A percentile compares a stretch with the other conserved stretches of the same genome.
phyloP scores from a whole-genome alignment of 2,888 invertebrate species.

The Stenodema calcarata region DNA sequence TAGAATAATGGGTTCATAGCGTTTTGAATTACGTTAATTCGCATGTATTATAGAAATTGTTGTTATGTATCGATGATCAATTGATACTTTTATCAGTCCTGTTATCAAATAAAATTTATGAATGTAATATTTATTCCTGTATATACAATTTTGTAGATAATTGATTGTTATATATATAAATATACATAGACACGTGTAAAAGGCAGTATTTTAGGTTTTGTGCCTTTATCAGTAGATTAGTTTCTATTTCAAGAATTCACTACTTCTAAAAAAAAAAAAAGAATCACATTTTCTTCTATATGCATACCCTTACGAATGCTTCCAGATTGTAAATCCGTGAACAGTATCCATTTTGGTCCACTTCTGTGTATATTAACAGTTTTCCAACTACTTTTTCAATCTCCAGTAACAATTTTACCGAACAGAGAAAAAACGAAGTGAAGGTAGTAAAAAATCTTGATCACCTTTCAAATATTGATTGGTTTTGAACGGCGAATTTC shows the following conservation, averaged over 20 bases:
- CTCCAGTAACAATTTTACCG: neutral
- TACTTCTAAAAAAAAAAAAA: neutral
- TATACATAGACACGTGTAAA: slow-evolving; percentile 38
- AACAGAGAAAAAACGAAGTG: neutral
- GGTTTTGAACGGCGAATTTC: neutral
- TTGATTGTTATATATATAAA: slow-evolving; percentile 38
- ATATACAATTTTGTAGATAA: slow-evolving; percentile 41
- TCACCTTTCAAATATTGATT: neutral
- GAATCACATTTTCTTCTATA: slow-evolving; percentile 36
- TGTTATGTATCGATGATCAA: slow-evolving; percentile 23
- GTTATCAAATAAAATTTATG: slow-evolving; percentile 31
- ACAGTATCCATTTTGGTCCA: neutral
- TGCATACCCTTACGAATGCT: slow-evolving; percentile 35
- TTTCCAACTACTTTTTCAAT: slow-evolving; percentile 14
- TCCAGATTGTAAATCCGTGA: slow-evolving; percentile 36
- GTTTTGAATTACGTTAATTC: slow-evolving; percentile 44
- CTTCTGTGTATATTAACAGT: slow-evolving; percentile 21
- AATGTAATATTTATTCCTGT: slow-evolving; percentile 43
- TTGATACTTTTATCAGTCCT: slow-evolving; percentile 45
- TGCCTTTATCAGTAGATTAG: slow-evolving; percentile 43
- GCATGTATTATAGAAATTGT: slow-evolving; percentile 43
- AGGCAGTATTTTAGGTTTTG: slow-evolving; percentile 45
- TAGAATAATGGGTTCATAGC: neutral
- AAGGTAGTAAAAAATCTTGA: neutral
- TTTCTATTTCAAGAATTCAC: slow-evolving; percentile 15